Conservation (phyloP, 2,797 vertebrate species). For the Characodon lateralis region DNA sequence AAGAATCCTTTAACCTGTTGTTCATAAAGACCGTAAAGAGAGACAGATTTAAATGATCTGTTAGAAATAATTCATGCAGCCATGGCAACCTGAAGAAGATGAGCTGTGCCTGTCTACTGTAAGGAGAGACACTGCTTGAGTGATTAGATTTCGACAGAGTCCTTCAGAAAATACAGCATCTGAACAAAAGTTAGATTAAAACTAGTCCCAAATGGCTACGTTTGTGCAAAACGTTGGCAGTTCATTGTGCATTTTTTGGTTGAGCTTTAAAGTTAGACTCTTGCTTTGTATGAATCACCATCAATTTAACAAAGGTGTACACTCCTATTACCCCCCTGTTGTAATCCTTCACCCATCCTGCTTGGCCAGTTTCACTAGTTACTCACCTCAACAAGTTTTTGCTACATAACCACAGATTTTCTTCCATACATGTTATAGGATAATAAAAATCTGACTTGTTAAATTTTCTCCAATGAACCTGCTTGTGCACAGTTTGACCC, state of each 20-base stretch:
- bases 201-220: not conserved
- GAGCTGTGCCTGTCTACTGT: slow-evolving; percentile 46
- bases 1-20: not conserved
- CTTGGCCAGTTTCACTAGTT: slow-evolving; percentile 67
- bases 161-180: slow-evolving; percentile 1
- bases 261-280: not conserved
- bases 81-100: slow-evolving; percentile 53
- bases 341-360: slow-evolving; percentile 39
- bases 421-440: not conserved
- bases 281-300: slow-evolving; percentile 8
- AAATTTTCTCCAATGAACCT: not conserved
- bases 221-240: not conserved
- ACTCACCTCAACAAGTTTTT: slow-evolving; percentile 1
- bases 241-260: not conserved
- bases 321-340: slow-evolving; percentile 35
- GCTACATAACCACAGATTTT: slow-evolving; percentile 3
- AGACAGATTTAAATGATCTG: slow-evolving; percentile 33
- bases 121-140: slow-evolving; percentile 61
- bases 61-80: slow-evolving; percentile 70
- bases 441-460: not conserved
- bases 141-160: slow-evolving; percentile 49
- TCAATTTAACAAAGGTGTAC: slow-evolving; percentile 22
- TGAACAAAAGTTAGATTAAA: not conserved
- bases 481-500: not conserved
- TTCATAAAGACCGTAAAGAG: slow-evolving; percentile 17